These are phyloP conservation scores for Xestobium rufovillosum DNA, from an alignment of 2,888 invertebrate species.

Conservation along the genomic window DNA sequence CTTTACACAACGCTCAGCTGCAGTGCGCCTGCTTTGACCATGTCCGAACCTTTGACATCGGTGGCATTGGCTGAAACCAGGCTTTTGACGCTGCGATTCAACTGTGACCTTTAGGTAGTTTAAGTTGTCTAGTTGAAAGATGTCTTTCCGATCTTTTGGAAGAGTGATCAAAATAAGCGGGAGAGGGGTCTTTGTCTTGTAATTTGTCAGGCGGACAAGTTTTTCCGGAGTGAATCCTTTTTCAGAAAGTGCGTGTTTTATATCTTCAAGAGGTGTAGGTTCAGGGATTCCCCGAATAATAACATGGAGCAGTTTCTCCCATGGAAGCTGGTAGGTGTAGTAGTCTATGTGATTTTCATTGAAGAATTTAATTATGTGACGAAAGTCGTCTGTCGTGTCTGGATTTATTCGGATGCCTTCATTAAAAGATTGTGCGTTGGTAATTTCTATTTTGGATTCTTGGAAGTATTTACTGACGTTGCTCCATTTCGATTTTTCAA, in stretches of 20 bases:
- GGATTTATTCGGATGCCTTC: too few species aligned
- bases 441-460: too few species aligned
- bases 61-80: background rate
- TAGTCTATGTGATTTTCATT: background rate
- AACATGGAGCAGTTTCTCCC: background rate
- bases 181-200: background rate
- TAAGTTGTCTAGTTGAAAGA: background rate
- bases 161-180: too few species aligned
- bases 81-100: background rate
- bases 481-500: too few species aligned
- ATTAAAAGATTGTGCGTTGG: too few species aligned
- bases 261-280: background rate
- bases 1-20: background rate
- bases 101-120: background rate
- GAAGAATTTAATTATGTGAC: background rate
- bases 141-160: conserved; percentile 3
- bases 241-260: background rate
- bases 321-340: background rate
- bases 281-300: background rate
- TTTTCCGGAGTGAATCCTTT: background rate
- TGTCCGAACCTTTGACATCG: conserved; percentile 1
- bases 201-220: background rate
- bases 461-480: too few species aligned
- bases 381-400: background rate
- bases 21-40: too few species aligned